Conservation (phyloP, 2,113 vertebrate species). For the Blennius ocellaris region DNA sequence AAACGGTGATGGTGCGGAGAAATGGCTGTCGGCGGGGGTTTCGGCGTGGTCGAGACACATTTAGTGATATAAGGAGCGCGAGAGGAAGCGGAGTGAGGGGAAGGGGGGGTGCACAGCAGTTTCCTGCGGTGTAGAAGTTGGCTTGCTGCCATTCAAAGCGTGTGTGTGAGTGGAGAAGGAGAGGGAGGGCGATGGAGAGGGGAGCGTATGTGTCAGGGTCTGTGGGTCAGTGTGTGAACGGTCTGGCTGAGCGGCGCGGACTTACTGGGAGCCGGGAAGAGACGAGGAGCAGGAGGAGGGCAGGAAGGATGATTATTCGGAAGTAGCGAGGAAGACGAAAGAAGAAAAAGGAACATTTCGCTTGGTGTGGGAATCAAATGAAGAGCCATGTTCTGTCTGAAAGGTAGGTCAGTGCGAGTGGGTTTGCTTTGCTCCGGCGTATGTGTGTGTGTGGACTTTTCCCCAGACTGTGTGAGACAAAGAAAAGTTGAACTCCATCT, state of each 20-base stretch:
- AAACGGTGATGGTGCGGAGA: constrained; percentile 26
- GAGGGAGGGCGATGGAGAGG: constrained; percentile 63
- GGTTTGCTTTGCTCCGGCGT: constrained; percentile 16
- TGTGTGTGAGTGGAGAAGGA: constrained; percentile 40
- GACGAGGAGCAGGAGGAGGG: constrained; percentile 25
- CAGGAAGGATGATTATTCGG: constrained; percentile 17
- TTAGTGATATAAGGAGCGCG: constrained; percentile 32
- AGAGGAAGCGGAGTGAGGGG: constrained; percentile 26
- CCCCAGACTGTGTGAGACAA: constrained; percentile 66
- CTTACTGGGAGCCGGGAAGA: constrained; percentile 15
- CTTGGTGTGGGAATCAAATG: constrained; percentile 37
- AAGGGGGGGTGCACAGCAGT: constrained; percentile 53
- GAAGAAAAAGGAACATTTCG: constrained; percentile 6
- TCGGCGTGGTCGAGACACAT: constrained; percentile 29
- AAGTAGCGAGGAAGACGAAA: constrained; percentile 24
- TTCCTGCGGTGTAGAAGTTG: constrained; percentile 75
- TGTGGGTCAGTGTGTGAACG: constrained; percentile 45
- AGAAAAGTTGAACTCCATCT: constrained; percentile 69
- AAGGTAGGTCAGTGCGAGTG: constrained; percentile 68
- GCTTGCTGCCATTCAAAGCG: constrained; percentile 64
- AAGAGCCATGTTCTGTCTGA: constrained; percentile 78
- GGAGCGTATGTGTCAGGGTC: constrained; percentile 61
- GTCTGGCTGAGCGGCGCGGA: constrained; percentile 44
- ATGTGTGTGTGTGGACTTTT: constrained; percentile 30
- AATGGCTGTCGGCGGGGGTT: constrained; percentile 1